phyloP scores from a whole-genome alignment of 2,888 invertebrate genomes.

The Eutolmus rufibarbis region DNA sequence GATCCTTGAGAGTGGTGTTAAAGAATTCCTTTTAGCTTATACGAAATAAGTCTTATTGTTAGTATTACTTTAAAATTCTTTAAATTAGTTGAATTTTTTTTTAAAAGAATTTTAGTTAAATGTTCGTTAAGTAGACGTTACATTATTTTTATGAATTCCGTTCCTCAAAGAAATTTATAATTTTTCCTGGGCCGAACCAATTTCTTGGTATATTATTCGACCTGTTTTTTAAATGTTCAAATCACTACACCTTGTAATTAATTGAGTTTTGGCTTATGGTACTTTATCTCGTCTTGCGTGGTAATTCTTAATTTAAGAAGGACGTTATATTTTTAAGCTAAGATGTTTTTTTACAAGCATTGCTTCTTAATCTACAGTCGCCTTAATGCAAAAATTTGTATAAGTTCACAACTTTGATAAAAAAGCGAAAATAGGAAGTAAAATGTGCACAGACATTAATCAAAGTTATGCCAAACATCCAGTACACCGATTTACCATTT shows the following conservation, averaged over 20 bases:
- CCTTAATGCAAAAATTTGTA: too few relatives aligned
- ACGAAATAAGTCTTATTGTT: background rate
- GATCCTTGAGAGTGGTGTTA: background rate
- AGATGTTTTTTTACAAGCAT: background rate
- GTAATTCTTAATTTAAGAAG: background rate
- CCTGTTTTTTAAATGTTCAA: background rate
- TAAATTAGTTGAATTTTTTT: too few relatives aligned
- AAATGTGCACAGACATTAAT: too few relatives aligned
- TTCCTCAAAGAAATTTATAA: background rate
- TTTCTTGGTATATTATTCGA: background rate
- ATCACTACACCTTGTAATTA: background rate
- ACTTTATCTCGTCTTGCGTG: background rate
- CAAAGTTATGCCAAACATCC: too few relatives aligned
- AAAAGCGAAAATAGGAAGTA: too few relatives aligned
- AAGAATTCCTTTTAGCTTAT: background rate
- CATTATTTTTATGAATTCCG: background rate
- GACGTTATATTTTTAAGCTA: background rate
- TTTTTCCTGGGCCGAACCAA: background rate
- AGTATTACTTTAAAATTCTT: too few relatives aligned
- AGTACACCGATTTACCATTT: too few relatives aligned
- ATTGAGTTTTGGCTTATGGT: background rate
- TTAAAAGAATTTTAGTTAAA: background rate
- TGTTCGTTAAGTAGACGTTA: background rate
- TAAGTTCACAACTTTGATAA: too few relatives aligned
- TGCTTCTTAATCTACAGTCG: background rate